These are phyloP conservation scores for Macaca nemestrina DNA, from an alignment of 2,113 vertebrate genomes.

Conservation along the genomic window DNA sequence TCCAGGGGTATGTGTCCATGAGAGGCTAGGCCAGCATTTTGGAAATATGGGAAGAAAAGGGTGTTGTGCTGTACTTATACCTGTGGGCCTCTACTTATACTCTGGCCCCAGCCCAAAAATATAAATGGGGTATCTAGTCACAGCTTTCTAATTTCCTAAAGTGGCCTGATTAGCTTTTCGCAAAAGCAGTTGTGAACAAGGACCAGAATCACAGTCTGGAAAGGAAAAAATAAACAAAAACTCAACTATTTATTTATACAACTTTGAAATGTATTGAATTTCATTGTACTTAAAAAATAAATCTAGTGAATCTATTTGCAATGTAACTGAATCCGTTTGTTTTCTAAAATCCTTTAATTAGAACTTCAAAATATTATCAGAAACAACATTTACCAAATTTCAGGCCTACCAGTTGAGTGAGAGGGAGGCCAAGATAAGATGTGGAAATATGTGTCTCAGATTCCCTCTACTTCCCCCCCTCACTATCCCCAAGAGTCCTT, in stretches of 20 bases:
- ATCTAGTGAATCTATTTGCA: constrained; percentile 51
- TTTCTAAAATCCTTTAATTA: constrained; percentile 49
- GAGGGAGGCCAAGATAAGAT: background rate
- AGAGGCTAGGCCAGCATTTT: background rate
- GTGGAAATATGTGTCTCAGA: background rate
- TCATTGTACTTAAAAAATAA: constrained; percentile 37
- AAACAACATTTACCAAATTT: constrained; percentile 28
- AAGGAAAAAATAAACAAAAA: background rate
- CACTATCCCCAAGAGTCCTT: background rate
- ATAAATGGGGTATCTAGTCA: background rate
- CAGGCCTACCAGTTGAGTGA: background rate
- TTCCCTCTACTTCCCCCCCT: background rate
- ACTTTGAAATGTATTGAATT: constrained; percentile 53
- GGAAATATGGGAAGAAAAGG: background rate
- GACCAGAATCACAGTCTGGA: background rate
- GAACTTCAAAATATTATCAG: constrained; percentile 64
- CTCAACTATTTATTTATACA: constrained; percentile 44
- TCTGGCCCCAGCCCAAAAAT: background rate
- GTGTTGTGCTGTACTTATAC: background rate
- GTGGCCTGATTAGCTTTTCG: background rate
- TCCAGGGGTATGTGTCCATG: background rate
- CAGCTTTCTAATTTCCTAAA: background rate
- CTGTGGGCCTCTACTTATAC: background rate
- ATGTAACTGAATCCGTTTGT: constrained; percentile 57
- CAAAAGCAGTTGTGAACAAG: constrained; percentile 9